Percentiles rank a stretch among this genome's conserved stretches.
Evolutionary conservation across 2,888 invertebrate genomes (phyloP).

Genomic region (Macrosiphum euphorbiae): DNA sequence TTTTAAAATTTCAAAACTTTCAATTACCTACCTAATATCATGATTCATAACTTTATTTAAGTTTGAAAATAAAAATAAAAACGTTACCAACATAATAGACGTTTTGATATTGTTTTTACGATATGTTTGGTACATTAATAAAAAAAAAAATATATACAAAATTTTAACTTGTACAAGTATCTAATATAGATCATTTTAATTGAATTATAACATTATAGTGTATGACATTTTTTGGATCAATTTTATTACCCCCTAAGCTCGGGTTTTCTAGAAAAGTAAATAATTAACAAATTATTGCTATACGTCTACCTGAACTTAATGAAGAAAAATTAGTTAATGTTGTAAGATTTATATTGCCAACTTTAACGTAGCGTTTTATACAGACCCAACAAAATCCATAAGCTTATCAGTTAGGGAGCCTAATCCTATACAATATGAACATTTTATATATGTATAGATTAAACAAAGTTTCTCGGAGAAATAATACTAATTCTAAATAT

Average conservation of each 20-base stretch:
- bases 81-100: not conserved
- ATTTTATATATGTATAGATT: not conserved
- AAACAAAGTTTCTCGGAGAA: conserved; percentile 32
- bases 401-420: conserved; percentile 24
- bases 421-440: conserved; percentile 13
- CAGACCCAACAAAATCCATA: conserved; percentile 35
- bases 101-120: not conserved
- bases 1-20: not conserved
- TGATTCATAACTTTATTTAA: not conserved
- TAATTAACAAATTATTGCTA: conserved; percentile 8
- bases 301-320: not conserved
- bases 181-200: not conserved
- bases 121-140: not conserved
- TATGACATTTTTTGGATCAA: not conserved
- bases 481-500: conserved; percentile 39
- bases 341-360: conserved; percentile 1
- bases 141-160: not conserved
- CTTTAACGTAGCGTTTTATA: conserved; percentile 1
- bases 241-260: not conserved
- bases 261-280: not conserved
- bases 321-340: conserved; percentile 35
- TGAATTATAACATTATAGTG: not conserved
- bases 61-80: not conserved
- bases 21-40: not conserved
- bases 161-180: not conserved